Evolutionary conservation across 2,888 invertebrate genomes (phyloP).

Genomic region (Agapostemon virescens): DNA sequence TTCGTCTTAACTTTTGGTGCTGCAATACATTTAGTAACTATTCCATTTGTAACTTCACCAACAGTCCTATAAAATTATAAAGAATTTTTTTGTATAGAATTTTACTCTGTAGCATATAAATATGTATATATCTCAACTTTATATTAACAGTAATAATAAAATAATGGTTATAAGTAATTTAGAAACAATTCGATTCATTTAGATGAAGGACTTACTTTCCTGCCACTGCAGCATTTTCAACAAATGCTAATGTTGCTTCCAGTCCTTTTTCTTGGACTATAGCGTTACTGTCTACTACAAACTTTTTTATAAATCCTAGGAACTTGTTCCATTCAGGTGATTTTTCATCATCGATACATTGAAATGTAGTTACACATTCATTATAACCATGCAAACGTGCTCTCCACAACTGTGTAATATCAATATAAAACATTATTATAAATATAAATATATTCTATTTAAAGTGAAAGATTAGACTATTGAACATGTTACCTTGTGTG

Average conservation of each 20-base stretch:
- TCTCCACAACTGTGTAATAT: slow-evolving; percentile 89
- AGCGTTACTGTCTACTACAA: slow-evolving; percentile 96
- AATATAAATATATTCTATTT: background rate
- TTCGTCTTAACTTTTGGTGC: slow-evolving; percentile 95
- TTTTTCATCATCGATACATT: slow-evolving; percentile 94
- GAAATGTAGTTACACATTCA: slow-evolving; percentile 93
- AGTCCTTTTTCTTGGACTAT: slow-evolving; percentile 97
- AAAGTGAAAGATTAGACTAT: slow-evolving; percentile 1
- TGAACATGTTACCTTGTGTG: slow-evolving; percentile 87
- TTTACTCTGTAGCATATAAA: background rate
- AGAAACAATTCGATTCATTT: background rate
- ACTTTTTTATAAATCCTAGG: slow-evolving; percentile 94
- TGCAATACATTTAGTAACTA: slow-evolving; percentile 95
- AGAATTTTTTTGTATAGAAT: background rate
- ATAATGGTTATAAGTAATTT: background rate
- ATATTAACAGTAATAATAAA: background rate
- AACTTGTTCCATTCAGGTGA: slow-evolving; percentile 96
- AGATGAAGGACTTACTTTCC: slow-evolving; percentile 84
- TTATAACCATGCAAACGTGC: slow-evolving; percentile 97
- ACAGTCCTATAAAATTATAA: slow-evolving; percentile 83
- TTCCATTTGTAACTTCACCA: slow-evolving; percentile 92
- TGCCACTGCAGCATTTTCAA: slow-evolving; percentile 93
- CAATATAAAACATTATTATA: slow-evolving; percentile 15
- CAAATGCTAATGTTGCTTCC: slow-evolving; percentile 93
- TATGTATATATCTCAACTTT: background rate